phyloP scores from a whole-genome alignment of 2,113 vertebrate species.

The Strigops habroptila region DNA sequence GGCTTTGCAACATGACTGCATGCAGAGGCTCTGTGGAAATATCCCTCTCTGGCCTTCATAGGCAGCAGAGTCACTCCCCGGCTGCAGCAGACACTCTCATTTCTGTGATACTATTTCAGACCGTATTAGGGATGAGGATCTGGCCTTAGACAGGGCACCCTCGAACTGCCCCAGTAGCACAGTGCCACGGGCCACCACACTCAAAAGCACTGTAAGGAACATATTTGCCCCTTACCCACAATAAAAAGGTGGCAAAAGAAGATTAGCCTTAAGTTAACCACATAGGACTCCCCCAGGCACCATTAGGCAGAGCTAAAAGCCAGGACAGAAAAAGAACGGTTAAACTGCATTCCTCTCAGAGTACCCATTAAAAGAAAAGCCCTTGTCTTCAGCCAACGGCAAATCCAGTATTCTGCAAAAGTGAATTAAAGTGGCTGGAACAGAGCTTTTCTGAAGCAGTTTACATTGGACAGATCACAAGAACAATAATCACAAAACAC shows the following conservation, averaged over 20 bases:
- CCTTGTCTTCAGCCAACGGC: slow-evolving; percentile 22
- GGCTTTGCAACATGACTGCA: fast-evolving
- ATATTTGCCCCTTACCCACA: background rate
- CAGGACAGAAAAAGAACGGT: background rate
- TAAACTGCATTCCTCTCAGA: slow-evolving; percentile 2
- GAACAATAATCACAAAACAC: slow-evolving; percentile 61
- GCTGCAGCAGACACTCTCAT: fast-evolving
- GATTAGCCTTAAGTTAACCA: background rate
- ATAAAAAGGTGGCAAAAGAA: background rate
- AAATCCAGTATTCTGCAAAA: slow-evolving; percentile 51
- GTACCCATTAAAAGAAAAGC: slow-evolving; percentile 39
- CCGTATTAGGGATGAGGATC: background rate
- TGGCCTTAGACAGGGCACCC: background rate
- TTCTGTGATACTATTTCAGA: background rate
- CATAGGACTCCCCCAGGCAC: background rate
- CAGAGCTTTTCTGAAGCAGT: slow-evolving; percentile 53
- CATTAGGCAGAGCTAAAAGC: background rate
- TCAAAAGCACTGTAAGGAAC: background rate
- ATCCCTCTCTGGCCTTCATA: background rate
- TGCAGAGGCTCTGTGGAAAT: fast-evolving
- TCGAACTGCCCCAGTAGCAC: background rate
- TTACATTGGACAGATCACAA: slow-evolving; percentile 58
- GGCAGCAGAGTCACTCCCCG: fast-evolving
- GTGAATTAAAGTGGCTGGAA: slow-evolving; percentile 42
- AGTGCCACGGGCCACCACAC: background rate